Evolutionary conservation across 2,888 invertebrate species (phyloP).

Genomic region (Rhyacophila evoluta): DNA sequence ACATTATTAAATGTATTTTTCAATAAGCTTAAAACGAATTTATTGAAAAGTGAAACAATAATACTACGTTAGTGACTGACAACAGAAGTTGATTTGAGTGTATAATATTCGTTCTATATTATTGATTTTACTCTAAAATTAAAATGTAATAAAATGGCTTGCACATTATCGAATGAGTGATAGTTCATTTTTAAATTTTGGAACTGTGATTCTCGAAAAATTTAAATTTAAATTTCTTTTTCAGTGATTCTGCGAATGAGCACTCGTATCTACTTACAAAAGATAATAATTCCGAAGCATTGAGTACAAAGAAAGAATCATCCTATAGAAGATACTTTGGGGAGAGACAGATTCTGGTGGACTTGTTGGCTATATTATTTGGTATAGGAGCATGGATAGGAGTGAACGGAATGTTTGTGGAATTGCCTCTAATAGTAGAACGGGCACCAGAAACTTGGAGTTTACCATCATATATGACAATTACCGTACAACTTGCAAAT

Average conservation of each 20-base stretch:
- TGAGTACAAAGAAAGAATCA: neutral
- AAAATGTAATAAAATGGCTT: too few relatives aligned
- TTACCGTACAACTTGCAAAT: slow-evolving; percentile 87
- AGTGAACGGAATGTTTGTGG: slow-evolving; percentile 89
- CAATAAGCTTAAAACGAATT: too few relatives aligned
- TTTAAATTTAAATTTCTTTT: too few relatives aligned
- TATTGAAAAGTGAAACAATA: too few relatives aligned
- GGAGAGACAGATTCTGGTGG: slow-evolving; percentile 61
- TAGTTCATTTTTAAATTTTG: too few relatives aligned
- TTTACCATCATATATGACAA: slow-evolving; percentile 84
- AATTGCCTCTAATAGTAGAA: slow-evolving; percentile 85
- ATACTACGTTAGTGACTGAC: too few relatives aligned
- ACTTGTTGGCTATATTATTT: slow-evolving; percentile 80
- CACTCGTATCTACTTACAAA: neutral
- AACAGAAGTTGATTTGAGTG: too few relatives aligned
- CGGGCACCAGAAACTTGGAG: slow-evolving; percentile 89
- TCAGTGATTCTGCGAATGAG: neutral
- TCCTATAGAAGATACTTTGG: slow-evolving; percentile 13
- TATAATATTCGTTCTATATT: too few relatives aligned
- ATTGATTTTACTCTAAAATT: too few relatives aligned
- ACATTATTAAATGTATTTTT: too few relatives aligned
- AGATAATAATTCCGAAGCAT: neutral
- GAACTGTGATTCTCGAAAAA: too few relatives aligned
- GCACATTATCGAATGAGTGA: too few relatives aligned
- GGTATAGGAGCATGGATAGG: slow-evolving; percentile 89